Evolutionary conservation across 2,113 vertebrate genomes (phyloP), one percentile per base, ranked within the genome.

Genomic region (Neomonachus schauinslandi): DNA sequence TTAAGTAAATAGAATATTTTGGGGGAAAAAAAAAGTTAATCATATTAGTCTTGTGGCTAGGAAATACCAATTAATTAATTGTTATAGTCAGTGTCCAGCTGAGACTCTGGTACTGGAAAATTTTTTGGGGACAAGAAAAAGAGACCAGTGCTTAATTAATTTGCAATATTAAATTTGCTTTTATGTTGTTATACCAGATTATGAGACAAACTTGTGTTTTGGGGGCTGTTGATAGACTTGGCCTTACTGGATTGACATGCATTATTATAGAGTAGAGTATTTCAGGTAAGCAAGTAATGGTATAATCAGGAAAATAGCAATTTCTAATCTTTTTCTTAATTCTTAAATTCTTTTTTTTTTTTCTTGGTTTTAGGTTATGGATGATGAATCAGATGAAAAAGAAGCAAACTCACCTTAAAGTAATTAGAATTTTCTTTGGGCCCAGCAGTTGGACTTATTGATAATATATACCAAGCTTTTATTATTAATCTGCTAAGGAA

Each of bases 361-460:
- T 89, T 96, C 88, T 89, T 98, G 69, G 42, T 96, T 98, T 96
- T 98, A 99, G 99, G 99, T 99, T 85, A 98, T 98, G 93, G 99
- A 99, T 24, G 98, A 99, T 0, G 98, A 99, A 7, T 98, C 98
- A 86, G 98, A 98, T 57, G 99, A 98, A 97, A 98, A 99, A 97
- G 98, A 98, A 98, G 98, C 96, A 93, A 98, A 99, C 71, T 98
- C 98, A 55, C 96, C 99, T 14, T 99, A 98, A 99, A 92, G 89
- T 63, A 74, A 21, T 59, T 42, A 94, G 9, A 85, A 81, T 76
- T 92, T 93, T 91, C 0, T 95, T 95, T 96, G 89, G 42, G 49
- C 28, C 81, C 89, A 95, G 84, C n/a, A 94, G 36, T 90, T 22
- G 72, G 86, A 97, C 93, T 96, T 97, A n/a, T 59, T 97, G 72